Evolutionary conservation across 2,888 invertebrate genomes (phyloP), one percentile per base, ranked within the genome.

Genomic region (Pimpla rufipes): DNA sequence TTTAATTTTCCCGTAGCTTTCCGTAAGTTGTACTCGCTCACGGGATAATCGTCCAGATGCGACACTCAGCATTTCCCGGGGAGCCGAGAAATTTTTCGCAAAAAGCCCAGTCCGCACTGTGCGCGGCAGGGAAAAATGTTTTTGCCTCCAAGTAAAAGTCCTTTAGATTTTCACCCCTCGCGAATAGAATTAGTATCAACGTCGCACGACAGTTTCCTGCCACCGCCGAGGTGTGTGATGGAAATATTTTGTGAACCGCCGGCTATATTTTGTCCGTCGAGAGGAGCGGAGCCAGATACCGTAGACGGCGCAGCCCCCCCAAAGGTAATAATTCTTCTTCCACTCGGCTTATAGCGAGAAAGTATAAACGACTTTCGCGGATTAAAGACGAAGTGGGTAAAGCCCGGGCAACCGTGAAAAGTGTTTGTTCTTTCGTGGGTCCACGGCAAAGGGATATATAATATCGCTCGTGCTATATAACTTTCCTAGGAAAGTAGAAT

Each of bases 31-130:
- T 52, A 70, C 74, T 82, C 45, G 59, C 55, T 78, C 74, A 62
- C 40, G 16, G 67, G 73, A 82, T 82, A 78, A 78, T 82, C 81
- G 78, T 68, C 67, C 62, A 45, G 67, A 82, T 78, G 78, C 73
- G 62, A 82, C 64, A 57, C 45, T 52, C 62, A 59, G 59, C 73
- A 70, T 78, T 74, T 73, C 42, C 64, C 52, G 66, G 50, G 23
- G 67, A 57, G 18, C 21, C 47, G 10, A 74, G 37, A 68, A 74
- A 21, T 64, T 16, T 29, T 37, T 11, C 21, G 59, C 50, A 23
- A 57, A 42, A 71, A 71, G 40, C 40, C 37, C 11, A 35, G 23
- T 57, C 29, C n/a, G n/a, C n/a, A n/a, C n/a, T n/a, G n/a, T 4
- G 10, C 16, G 73, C 45, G 59, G 45, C 11, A 29, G n/a, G 59